These are phyloP conservation scores for Armadillidium nasatum DNA, from an alignment of 1,140 invertebrate species.

Conservation along the genomic window DNA sequence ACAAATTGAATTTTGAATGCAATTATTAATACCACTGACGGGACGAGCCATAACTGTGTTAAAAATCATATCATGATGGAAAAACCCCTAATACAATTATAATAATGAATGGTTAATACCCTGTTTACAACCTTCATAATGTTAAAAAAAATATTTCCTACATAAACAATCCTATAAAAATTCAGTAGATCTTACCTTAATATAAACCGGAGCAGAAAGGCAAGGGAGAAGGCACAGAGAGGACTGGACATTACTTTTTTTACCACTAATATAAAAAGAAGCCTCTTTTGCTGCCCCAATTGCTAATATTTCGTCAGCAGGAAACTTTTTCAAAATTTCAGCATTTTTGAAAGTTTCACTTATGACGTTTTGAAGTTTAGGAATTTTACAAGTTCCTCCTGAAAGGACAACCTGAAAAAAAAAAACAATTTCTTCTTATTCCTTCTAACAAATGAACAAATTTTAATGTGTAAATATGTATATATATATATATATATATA, in stretches of 20 bases:
- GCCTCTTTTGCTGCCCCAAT: constrained; percentile 20
- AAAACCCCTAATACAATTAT: no score
- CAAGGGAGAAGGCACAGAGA: not conserved
- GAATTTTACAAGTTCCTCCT: constrained; percentile 27
- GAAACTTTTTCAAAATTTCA: constrained; percentile 14
- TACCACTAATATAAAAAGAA: not conserved
- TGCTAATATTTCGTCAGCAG: constrained; percentile 23
- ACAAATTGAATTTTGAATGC: no score
- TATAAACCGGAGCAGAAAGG: not conserved
- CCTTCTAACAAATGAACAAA: no score
- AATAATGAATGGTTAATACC: no score
- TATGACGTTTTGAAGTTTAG: constrained; percentile 18
- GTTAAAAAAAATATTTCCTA: no score
- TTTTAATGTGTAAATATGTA: no score
- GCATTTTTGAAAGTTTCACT: constrained; percentile 19
- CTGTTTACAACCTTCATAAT: no score
- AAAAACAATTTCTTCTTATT: not conserved
- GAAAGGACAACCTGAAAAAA: constrained; percentile 23
- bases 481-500: no score
- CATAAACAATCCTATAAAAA: no score
- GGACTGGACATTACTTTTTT: not conserved
- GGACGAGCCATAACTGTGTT: no score
- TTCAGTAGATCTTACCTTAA: not conserved
- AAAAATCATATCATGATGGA: no score
- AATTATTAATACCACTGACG: no score